Conservation (phyloP, 2,888 invertebrate genomes). For the Sisyra nigra region DNA sequence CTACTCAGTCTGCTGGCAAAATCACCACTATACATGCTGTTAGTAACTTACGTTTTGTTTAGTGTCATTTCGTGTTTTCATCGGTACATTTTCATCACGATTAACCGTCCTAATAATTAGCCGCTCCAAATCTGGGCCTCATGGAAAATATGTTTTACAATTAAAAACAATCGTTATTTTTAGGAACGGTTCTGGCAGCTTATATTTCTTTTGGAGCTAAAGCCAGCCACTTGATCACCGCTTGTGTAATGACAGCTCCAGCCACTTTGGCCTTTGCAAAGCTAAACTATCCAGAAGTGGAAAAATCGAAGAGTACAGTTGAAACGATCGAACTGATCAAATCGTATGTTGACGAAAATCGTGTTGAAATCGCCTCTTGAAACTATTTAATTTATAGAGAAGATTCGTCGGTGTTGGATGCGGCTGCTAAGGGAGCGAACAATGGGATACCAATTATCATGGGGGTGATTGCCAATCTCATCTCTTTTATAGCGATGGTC, state of each 20-base stretch:
- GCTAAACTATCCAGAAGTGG: constrained; percentile 82
- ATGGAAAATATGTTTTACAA: no score
- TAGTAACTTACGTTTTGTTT: no score
- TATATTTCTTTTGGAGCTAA: constrained; percentile 83
- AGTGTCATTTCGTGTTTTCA: no score
- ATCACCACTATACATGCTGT: no score
- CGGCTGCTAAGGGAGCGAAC: constrained; percentile 77
- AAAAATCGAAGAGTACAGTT: constrained; percentile 56
- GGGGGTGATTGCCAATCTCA: constrained; percentile 79
- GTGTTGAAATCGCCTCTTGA: not conserved
- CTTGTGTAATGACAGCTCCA: constrained; percentile 93
- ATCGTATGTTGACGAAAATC: constrained; percentile 34
- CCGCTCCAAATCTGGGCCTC: no score
- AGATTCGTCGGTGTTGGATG: constrained; percentile 75
- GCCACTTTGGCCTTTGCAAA: constrained; percentile 83
- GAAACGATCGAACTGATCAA: constrained; percentile 56
- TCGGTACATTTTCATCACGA: no score
- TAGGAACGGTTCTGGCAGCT: constrained; percentile 76
- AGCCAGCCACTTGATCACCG: constrained; percentile 76
- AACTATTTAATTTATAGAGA: constrained; percentile 33
- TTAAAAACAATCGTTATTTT: no score
- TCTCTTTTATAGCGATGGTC: constrained; percentile 80
- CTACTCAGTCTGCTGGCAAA: no score
- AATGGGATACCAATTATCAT: constrained; percentile 65
- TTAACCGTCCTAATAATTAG: no score